Percentiles rank a stretch among this genome's conserved stretches.
Conservation (phyloP, 1,140 invertebrate species). For the Protaetia brevitarsis region DNA sequence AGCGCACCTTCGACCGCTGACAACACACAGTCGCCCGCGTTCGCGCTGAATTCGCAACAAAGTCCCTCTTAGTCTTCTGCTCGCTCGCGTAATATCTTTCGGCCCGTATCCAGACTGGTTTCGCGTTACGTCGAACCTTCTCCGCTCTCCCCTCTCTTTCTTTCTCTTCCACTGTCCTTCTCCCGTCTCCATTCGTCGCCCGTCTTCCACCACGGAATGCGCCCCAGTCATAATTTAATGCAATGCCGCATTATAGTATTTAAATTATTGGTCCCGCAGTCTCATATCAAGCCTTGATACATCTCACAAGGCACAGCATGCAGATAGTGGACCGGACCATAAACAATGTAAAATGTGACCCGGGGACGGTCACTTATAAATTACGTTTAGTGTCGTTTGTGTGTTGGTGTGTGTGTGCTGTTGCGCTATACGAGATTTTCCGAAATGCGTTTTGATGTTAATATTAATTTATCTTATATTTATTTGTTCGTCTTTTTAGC, state of each 20-base stretch:
- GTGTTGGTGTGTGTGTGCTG: too few species aligned
- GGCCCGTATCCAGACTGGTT: not conserved
- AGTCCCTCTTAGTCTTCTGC: too few species aligned
- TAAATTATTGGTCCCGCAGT: constrained; percentile 31
- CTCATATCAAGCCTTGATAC: constrained; percentile 32
- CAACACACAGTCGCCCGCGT: not conserved
- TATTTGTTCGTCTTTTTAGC: constrained; percentile 21
- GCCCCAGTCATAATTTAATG: constrained; percentile 30
- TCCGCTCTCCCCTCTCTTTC: not conserved
- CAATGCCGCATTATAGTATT: constrained; percentile 33
- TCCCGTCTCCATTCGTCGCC: constrained; percentile 9
- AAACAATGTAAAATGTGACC: constrained; percentile 33
- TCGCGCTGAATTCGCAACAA: not conserved
- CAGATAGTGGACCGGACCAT: constrained; percentile 30
- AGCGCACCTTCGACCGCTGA: not conserved
- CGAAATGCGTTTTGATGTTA: constrained; percentile 29
- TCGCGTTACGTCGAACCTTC: not conserved
- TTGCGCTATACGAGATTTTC: constrained; percentile 25
- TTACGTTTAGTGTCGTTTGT: constrained; percentile 30
- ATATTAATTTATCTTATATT: constrained; percentile 11
- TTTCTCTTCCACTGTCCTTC: not conserved
- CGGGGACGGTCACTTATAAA: constrained; percentile 26
- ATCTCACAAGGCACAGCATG: constrained; percentile 33
- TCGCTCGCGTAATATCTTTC: not conserved
- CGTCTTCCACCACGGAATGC: constrained; percentile 21